phyloP scores from a whole-genome alignment of 2,888 invertebrate species.

The Dicyrtomina minuta region DNA sequence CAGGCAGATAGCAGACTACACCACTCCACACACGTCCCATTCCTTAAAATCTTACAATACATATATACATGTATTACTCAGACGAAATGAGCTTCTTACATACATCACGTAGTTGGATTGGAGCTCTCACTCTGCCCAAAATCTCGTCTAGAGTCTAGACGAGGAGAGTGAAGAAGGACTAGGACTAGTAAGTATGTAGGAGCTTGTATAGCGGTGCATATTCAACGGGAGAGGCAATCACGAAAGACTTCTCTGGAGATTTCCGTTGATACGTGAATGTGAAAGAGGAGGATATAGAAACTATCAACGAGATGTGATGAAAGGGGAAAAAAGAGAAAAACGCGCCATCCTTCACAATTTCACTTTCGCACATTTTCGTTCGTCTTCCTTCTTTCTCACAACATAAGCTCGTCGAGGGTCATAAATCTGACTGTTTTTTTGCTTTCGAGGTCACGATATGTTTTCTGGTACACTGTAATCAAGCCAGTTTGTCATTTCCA shows the following conservation, averaged over 20 bases:
- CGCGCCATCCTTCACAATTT: background rate
- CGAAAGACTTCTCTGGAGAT: background rate
- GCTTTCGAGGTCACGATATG: background rate
- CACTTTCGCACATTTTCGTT: background rate
- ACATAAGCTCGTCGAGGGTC: background rate
- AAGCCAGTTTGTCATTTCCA: background rate
- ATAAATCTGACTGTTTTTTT: slow-evolving; percentile 16
- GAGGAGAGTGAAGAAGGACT: too few relatives aligned
- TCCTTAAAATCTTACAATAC: too few relatives aligned
- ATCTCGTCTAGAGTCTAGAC: too few relatives aligned
- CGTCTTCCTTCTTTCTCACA: slow-evolving; percentile 1
- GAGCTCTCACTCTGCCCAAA: too few relatives aligned
- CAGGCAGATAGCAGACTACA: background rate
- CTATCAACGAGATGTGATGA: background rate
- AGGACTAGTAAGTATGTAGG: too few relatives aligned
- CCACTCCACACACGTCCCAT: background rate
- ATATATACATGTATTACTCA: too few relatives aligned
- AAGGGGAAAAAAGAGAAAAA: background rate
- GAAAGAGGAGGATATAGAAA: background rate
- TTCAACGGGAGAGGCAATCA: too few relatives aligned
- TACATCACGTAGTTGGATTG: background rate
- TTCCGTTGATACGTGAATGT: background rate
- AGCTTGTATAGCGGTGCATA: too few relatives aligned
- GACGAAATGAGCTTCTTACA: too few relatives aligned
- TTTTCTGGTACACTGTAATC: too few relatives aligned